These are phyloP conservation scores for Ceratosolen solmsi DNA, from an alignment of 1,140 invertebrate genomes.

Conservation along the genomic window DNA sequence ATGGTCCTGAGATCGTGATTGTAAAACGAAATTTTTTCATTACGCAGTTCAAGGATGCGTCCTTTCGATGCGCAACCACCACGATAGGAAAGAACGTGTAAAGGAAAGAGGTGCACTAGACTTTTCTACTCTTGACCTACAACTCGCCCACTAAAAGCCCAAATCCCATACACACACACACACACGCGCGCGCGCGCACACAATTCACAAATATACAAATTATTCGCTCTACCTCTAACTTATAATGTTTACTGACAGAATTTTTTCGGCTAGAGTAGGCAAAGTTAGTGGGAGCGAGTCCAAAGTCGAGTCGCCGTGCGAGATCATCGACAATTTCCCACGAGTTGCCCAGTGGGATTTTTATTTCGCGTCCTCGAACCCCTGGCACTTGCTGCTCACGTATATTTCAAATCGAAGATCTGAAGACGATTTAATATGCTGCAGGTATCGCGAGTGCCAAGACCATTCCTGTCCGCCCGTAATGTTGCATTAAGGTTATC, in stretches of 20 bases:
- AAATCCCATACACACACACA: not conserved
- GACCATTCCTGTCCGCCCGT: too few relatives aligned
- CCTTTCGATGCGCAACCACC: too few relatives aligned
- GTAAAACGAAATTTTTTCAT: too few relatives aligned
- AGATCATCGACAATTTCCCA: conserved; percentile 9
- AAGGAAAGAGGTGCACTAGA: not conserved
- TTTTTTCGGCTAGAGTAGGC: conserved; percentile 32
- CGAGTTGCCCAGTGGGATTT: not conserved
- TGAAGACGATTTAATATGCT: too few relatives aligned
- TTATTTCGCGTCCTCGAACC: not conserved
- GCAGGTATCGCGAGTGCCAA: too few relatives aligned
- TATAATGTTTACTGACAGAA: conserved; percentile 44
- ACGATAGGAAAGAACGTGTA: too few relatives aligned
- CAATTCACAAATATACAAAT: too few relatives aligned
- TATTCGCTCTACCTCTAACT: not conserved
- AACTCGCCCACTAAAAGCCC: not conserved
- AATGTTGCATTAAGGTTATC: too few relatives aligned
- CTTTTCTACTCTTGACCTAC: not conserved
- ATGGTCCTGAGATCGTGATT: too few relatives aligned
- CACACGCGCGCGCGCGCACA: not conserved
- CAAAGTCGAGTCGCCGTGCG: conserved; percentile 3
- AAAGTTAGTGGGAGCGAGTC: conserved; percentile 9
- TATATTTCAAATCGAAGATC: too few relatives aligned
- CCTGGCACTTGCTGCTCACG: too few relatives aligned
- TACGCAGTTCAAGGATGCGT: too few relatives aligned